Conservation (phyloP, 2,113 vertebrate species). For the Aspiorhynchus laticeps region DNA sequence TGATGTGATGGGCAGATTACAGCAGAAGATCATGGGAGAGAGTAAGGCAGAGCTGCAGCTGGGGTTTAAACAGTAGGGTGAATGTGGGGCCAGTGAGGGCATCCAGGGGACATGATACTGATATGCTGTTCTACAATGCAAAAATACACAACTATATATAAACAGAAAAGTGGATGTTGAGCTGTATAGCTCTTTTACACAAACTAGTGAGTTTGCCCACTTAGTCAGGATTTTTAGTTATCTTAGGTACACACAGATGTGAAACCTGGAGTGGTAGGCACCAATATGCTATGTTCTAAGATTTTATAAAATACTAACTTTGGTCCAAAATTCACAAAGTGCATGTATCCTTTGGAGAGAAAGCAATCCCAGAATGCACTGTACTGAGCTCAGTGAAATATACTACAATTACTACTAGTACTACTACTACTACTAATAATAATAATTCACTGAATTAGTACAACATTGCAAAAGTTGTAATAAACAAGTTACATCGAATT, state of each 20-base stretch:
- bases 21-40: constrained; percentile 75
- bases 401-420: background rate
- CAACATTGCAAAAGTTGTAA: background rate
- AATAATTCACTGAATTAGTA: background rate
- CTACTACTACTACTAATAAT: background rate
- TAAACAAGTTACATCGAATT: background rate
- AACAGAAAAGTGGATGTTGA: background rate
- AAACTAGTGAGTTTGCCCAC: background rate
- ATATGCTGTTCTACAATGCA: constrained; percentile 40
- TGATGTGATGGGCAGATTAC: constrained; percentile 74
- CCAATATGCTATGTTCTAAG: background rate
- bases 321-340: background rate
- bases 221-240: background rate
- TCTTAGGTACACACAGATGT: background rate
- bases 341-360: background rate
- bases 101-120: background rate
- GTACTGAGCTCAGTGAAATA: background rate
- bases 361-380: background rate
- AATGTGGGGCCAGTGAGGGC: constrained; percentile 15
- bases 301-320: background rate
- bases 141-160: background rate
- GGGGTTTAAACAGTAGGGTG: constrained; percentile 5
- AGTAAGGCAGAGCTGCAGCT: background rate
- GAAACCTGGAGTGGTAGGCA: background rate
- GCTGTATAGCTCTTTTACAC: background rate